phyloP scores from a whole-genome alignment of 2,113 vertebrate genomes.

The Urocitellus parryii region DNA sequence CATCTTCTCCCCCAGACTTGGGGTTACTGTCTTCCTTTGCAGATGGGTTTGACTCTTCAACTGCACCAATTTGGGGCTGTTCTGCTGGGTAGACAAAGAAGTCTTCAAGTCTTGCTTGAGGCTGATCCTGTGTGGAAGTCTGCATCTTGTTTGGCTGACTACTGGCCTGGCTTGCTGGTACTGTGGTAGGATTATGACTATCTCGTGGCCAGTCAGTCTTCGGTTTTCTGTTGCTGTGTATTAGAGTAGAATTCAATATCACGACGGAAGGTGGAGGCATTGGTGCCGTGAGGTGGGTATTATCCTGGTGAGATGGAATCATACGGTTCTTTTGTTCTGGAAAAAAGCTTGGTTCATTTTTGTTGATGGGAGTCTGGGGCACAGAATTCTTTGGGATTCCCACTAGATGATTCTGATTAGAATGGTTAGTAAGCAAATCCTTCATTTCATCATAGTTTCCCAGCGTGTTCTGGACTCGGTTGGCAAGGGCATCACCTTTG shows the following conservation, averaged over 20 bases:
- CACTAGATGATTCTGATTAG: constrained; percentile 98
- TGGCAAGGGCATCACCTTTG: constrained; percentile 97
- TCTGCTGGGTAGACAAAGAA: constrained; percentile 92
- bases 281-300: constrained; percentile 79
- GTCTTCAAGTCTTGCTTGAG: constrained; percentile 91
- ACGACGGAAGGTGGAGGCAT: constrained; percentile 88
- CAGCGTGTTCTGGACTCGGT: constrained; percentile 95
- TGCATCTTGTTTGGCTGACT: constrained; percentile 89
- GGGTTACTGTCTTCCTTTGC: constrained; percentile 87
- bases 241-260: constrained; percentile 87
- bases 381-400: constrained; percentile 96
- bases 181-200: constrained; percentile 85
- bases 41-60: constrained; percentile 89
- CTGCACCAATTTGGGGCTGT: constrained; percentile 88
- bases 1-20: constrained; percentile 87
- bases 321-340: constrained; percentile 90
- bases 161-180: constrained; percentile 85
- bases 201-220: constrained; percentile 93
- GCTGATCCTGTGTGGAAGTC: constrained; percentile 88
- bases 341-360: constrained; percentile 91
- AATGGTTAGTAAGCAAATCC: constrained; percentile 95
- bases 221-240: constrained; percentile 91
- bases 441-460: constrained; percentile 98
- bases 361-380: constrained; percentile 91
- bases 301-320: constrained; percentile 87